These are phyloP conservation scores for Chesias legatella DNA, from an alignment of 2,888 invertebrate species.

Conservation along the genomic window DNA sequence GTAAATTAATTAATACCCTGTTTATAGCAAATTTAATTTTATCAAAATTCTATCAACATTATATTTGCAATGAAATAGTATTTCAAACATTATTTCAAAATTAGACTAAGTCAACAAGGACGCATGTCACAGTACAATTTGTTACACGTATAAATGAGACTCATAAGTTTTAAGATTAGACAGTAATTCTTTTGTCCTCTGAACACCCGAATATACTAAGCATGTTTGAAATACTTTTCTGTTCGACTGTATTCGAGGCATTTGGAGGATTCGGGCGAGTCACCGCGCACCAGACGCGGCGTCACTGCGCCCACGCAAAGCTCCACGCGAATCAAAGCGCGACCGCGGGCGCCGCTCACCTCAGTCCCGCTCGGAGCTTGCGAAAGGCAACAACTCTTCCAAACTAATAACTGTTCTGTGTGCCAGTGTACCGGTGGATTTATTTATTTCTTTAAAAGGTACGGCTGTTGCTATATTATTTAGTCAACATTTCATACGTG, in stretches of 20 bases:
- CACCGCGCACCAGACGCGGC: constrained; percentile 50
- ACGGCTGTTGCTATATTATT: constrained; percentile 14
- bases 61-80: no score
- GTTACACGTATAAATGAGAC: no score
- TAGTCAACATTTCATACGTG: constrained; percentile 22
- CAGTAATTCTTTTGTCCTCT: constrained; percentile 13
- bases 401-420: constrained; percentile 30
- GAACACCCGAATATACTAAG: constrained; percentile 1
- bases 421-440: constrained; percentile 28
- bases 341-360: constrained; percentile 25
- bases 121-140: no score
- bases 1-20: no score
- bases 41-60: no score
- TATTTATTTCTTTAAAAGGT: constrained; percentile 37
- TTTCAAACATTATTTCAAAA: no score
- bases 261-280: constrained; percentile 55
- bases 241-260: constrained; percentile 25
- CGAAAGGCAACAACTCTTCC: constrained; percentile 52
- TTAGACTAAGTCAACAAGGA: no score
- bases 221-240: constrained; percentile 20
- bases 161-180: no score
- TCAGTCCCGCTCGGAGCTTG: constrained; percentile 69
- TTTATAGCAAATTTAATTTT: no score
- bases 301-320: constrained; percentile 44
- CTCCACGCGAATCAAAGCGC: constrained; percentile 36